Evolutionary conservation across 2,113 vertebrate genomes (phyloP), one percentile per base, ranked within the genome.

Genomic region (Falcunculus frontatus): DNA sequence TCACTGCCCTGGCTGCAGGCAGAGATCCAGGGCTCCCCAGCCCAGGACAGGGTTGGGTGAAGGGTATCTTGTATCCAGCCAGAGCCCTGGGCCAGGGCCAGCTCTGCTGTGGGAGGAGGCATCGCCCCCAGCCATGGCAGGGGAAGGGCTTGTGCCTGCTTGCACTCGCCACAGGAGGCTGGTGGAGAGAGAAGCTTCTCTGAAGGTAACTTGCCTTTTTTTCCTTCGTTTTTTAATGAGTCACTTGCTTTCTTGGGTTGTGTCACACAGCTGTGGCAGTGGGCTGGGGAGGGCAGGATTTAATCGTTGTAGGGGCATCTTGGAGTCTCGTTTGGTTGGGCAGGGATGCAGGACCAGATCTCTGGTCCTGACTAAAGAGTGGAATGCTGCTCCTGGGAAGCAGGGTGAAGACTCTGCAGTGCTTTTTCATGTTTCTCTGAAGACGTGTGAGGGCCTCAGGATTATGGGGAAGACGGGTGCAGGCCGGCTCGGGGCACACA

Each of bases 401-500:
- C 29, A 41, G 62, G 7, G 27, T n/a, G 46, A 44, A 53, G 47
- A 7, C 79, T 50, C 46, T 52, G 42, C 59, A 30, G 10, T 6
- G 21, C n/a, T 59, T 41, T 21, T 11, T 46, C 7, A 0, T 13
- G 4, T 86, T 55, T 37, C 29, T 79, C 33, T 11, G 7, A 18
- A 7, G 65, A 33, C 2, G 0, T 5, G 4, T 3, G 16, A 63
- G 75, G 15, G 7, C 16, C 52, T 64, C 4, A 1, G 16, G 5
- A 42, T 72, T 53, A 6, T 4, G 2, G 49, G 26, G 21, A 14
- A 47, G 37, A 29, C 0, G 8, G 16, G 21, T 7, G 5, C 22
- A 11, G 59, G 29, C 21, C 0, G 2, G 29, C 25, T 64, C 7
- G 0, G 0, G 63, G n/a, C 20, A 63, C 7, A 3, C 30, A 77